phyloP scores from a whole-genome alignment of 2,113 vertebrate genomes.

The Limnothrissa miodon region DNA sequence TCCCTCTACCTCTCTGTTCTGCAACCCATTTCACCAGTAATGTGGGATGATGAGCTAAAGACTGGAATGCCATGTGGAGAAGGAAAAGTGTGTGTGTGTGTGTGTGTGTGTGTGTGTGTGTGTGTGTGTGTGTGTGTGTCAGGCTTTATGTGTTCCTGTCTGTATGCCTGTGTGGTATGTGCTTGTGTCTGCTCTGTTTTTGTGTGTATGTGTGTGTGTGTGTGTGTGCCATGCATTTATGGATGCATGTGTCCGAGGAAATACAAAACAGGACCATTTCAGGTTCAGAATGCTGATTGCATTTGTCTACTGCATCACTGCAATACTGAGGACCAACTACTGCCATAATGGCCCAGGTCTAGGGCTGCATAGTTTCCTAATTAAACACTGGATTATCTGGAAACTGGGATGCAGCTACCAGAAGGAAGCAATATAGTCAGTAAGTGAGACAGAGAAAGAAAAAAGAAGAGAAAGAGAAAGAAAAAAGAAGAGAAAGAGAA shows the following conservation, averaged over 20 bases:
- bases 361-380: not conserved
- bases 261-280: not conserved
- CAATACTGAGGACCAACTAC: not conserved
- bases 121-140: not conserved
- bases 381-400: not conserved
- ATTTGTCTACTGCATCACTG: not conserved
- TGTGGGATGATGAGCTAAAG: not conserved
- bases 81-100: not conserved
- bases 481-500: not conserved
- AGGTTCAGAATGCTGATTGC: not conserved
- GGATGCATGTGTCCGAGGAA: not conserved
- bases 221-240: not conserved
- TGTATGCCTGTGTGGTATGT: not conserved
- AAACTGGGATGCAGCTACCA: conserved; percentile 3
- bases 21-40: conserved; percentile 1
- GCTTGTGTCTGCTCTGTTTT: not conserved
- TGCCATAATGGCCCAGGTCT: not conserved
- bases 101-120: not conserved
- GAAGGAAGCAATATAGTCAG: not conserved
- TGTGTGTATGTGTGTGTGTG: not conserved
- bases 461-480: conserved; percentile 19
- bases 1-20: not conserved
- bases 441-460: conserved; percentile 1
- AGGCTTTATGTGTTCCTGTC: not conserved
- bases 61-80: conserved; percentile 4